Percentiles rank a stretch among this genome's conserved stretches.
These are phyloP conservation scores for Ceratina japonica DNA, from an alignment of 1,140 invertebrate species.

Conservation along the genomic window DNA sequence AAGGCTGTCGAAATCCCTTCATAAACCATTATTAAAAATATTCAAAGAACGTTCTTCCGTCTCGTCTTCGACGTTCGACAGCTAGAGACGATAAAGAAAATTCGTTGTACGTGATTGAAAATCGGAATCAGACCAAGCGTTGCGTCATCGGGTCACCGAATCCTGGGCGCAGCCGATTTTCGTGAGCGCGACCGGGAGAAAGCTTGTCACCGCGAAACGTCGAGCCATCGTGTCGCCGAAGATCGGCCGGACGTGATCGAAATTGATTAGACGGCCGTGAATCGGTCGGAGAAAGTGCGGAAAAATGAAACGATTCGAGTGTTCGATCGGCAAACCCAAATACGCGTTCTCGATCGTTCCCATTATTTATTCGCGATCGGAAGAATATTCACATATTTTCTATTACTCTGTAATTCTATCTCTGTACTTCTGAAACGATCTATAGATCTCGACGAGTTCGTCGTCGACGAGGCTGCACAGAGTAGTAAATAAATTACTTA, in stretches of 20 bases:
- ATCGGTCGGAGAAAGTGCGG: background rate
- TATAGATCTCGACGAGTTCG: background rate
- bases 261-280: conserved; percentile 23
- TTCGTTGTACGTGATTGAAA: conserved; percentile 27
- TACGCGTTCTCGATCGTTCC: too few relatives aligned
- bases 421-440: too few relatives aligned
- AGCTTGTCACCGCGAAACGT: conserved; percentile 4
- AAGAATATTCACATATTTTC: too few relatives aligned
- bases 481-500: background rate
- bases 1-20: background rate
- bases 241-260: conserved; percentile 14
- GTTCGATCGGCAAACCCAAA: background rate
- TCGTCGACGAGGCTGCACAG: background rate
- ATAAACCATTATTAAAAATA: background rate
- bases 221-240: background rate
- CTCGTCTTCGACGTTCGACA: background rate
- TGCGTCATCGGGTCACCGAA: conserved; percentile 24
- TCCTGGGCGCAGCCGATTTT: conserved; percentile 9
- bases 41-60: too few relatives aligned
- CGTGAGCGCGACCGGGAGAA: conserved; percentile 27
- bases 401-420: too few relatives aligned
- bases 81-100: background rate
- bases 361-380: too few relatives aligned
- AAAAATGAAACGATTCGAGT: background rate
- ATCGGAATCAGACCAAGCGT: background rate